These are phyloP conservation scores for Odontomachus brunneus DNA, from an alignment of 1,140 invertebrate species.

Conservation along the genomic window DNA sequence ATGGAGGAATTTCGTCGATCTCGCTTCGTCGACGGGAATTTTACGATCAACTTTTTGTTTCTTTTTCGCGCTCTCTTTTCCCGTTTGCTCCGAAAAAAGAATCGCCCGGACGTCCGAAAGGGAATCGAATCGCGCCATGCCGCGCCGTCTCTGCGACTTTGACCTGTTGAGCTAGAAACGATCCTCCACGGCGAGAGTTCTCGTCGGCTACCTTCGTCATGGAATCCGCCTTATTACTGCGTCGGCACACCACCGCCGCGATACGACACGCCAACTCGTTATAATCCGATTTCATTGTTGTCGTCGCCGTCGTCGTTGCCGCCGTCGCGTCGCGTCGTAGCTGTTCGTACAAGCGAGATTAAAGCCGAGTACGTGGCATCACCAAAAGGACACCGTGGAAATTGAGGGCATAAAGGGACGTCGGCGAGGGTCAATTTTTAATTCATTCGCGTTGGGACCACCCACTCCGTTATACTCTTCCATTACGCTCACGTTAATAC, in stretches of 20 bases:
- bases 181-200: background rate
- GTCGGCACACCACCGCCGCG: constrained; percentile 47
- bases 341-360: constrained; percentile 51
- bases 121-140: background rate
- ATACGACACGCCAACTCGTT: constrained; percentile 70
- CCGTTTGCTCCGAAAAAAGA: background rate
- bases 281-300: constrained; percentile 74
- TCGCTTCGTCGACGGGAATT: background rate
- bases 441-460: constrained; percentile 30
- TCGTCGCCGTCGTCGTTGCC: constrained; percentile 46
- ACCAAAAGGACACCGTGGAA: constrained; percentile 23
- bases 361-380: constrained; percentile 9
- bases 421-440: constrained; percentile 40
- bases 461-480: background rate
- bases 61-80: background rate
- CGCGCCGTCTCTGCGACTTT: background rate
- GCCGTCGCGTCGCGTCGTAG: background rate
- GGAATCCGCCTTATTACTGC: constrained; percentile 38
- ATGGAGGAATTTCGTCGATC: background rate
- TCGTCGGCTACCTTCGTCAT: constrained; percentile 1
- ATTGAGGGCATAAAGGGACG: constrained; percentile 44
- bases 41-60: constrained; percentile 13
- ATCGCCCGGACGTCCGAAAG: background rate
- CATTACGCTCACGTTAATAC: constrained; percentile 30
- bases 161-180: constrained; percentile 54